Percentiles rank a stretch among this genome's conserved stretches.
Conservation (phyloP, 1,140 invertebrate species). For the Gonatopus flavifemur region DNA sequence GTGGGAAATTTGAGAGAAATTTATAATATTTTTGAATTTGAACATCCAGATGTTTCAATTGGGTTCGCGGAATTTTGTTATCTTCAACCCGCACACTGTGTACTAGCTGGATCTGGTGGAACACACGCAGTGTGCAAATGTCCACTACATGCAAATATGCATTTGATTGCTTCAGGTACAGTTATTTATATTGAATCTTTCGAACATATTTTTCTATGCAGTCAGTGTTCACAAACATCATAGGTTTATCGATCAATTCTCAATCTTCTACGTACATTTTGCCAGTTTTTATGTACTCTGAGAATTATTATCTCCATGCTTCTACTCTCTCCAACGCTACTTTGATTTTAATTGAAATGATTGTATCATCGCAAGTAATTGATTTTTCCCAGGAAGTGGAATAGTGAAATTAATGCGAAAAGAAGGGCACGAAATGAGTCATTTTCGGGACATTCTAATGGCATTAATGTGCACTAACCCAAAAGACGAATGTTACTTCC, state of each 20-base stretch:
- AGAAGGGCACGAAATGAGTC: neutral
- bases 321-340: too few species aligned
- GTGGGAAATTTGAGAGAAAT: neutral
- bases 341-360: neutral
- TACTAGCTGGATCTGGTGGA: slow-evolving; percentile 19
- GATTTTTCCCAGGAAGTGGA: neutral
- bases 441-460: neutral
- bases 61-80: slow-evolving; percentile 24
- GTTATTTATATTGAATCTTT: slow-evolving; percentile 7
- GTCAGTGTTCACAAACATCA: too few species aligned
- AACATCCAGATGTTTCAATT: slow-evolving; percentile 17
- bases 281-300: too few species aligned
- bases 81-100: slow-evolving; percentile 19
- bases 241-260: too few species aligned
- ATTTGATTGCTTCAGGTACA: too few species aligned
- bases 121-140: too few species aligned
- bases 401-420: neutral
- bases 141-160: slow-evolving; percentile 20
- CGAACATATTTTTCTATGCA: too few species aligned
- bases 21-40: neutral
- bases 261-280: too few species aligned
- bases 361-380: neutral
- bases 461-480: neutral
- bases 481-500: neutral
- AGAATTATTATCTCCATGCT: too few species aligned